A percentile compares a stretch with the other conserved stretches of the same genome.
phyloP scores from a whole-genome alignment of 1,140 invertebrate species.

The Tribolium madens region DNA sequence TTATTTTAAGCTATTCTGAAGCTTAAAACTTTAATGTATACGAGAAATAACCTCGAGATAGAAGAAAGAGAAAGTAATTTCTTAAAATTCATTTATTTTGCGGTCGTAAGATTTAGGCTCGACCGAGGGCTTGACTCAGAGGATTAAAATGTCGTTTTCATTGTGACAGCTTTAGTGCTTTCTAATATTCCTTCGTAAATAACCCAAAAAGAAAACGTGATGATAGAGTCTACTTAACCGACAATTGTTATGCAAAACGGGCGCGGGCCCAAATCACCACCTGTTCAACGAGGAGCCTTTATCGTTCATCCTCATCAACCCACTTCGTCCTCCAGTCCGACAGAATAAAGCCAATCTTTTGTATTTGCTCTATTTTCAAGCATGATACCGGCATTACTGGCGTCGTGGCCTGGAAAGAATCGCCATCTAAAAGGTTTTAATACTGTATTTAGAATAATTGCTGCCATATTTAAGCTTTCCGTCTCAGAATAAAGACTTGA shows the following conservation, averaged over 20 bases:
- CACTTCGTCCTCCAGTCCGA: slow-evolving; percentile 60
- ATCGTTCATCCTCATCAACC: slow-evolving; percentile 65
- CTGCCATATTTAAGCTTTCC: slow-evolving; percentile 63
- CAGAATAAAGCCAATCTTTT: slow-evolving; percentile 65
- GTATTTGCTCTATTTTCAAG: slow-evolving; percentile 64
- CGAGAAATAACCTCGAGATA: slow-evolving; percentile 53
- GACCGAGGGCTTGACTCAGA: slow-evolving; percentile 42
- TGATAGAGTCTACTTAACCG: slow-evolving; percentile 63
- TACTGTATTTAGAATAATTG: slow-evolving; percentile 65
- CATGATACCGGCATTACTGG: slow-evolving; percentile 60
- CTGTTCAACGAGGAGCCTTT: slow-evolving; percentile 60
- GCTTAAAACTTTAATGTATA: slow-evolving; percentile 57
- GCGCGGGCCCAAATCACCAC: slow-evolving; percentile 62
- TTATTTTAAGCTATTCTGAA: slow-evolving; percentile 55
- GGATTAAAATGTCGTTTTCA: slow-evolving; percentile 63
- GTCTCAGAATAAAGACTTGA: slow-evolving; percentile 60
- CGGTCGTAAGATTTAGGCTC: slow-evolving; percentile 47
- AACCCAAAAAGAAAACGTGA: slow-evolving; percentile 63
- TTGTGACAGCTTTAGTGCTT: slow-evolving; percentile 64
- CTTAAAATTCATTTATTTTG: slow-evolving; percentile 63
- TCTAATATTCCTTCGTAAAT: slow-evolving; percentile 65
- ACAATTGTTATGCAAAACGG: slow-evolving; percentile 66
- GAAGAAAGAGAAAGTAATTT: slow-evolving; percentile 54
- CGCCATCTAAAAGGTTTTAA: slow-evolving; percentile 65
- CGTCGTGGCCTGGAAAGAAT: slow-evolving; percentile 64